Conservation (phyloP, 2,888 invertebrate genomes). For the Dryomyza anilis region DNA sequence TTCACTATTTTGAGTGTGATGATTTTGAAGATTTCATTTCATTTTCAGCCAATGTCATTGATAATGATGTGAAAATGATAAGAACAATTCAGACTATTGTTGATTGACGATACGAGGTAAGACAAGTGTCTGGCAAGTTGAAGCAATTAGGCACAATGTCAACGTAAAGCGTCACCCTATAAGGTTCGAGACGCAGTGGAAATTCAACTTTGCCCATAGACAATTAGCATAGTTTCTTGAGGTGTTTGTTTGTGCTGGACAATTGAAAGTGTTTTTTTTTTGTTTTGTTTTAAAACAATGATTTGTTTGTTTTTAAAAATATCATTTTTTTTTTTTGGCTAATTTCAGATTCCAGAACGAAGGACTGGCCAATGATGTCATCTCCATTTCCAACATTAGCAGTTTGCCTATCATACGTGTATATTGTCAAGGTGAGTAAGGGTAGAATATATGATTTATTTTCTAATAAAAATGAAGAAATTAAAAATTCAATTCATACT, state of each 20-base stretch:
- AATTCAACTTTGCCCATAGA: background rate
- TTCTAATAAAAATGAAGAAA: too few relatives aligned
- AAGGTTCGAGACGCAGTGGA: background rate
- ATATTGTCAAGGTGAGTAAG: slow-evolving; percentile 83
- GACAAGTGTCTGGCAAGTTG: slow-evolving; percentile 6
- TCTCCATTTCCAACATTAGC: slow-evolving; percentile 90
- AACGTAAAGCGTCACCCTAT: background rate
- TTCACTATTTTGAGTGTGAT: too few relatives aligned
- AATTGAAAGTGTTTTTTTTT: slow-evolving; percentile 8
- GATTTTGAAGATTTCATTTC: background rate
- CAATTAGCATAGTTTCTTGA: background rate
- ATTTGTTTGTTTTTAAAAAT: slow-evolving; percentile 37
- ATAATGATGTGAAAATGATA: slow-evolving; percentile 42
- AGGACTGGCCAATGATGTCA: slow-evolving; percentile 91
- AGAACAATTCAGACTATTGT: slow-evolving; percentile 29
- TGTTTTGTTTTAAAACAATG: background rate
- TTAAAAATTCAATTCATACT: too few relatives aligned
- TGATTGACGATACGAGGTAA: too few relatives aligned
- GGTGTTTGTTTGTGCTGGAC: background rate
- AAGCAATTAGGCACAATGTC: slow-evolving; percentile 22
- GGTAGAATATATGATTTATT: too few relatives aligned
- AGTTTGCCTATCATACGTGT: slow-evolving; percentile 87
- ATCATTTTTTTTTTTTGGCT: slow-evolving; percentile 16
- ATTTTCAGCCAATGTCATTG: slow-evolving; percentile 16
- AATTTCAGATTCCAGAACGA: slow-evolving; percentile 80